Evolutionary conservation across 2,797 vertebrate species (phyloP).

Genomic region (Falco novaeseelandiae): DNA sequence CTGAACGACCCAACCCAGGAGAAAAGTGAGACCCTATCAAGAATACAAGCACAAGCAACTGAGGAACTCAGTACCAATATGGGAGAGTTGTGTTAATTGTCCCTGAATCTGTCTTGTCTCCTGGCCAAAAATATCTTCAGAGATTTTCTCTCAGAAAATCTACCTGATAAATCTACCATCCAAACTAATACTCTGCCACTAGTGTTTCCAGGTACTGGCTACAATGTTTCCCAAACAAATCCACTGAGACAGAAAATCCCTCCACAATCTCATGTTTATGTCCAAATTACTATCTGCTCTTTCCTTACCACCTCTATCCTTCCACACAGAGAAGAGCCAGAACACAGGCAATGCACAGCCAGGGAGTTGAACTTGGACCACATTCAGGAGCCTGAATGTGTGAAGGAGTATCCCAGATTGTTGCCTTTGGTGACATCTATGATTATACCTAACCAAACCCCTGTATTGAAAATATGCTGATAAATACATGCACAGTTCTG

Average conservation of each 20-base stretch:
- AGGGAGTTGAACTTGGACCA: neutral
- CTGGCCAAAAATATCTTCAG: neutral
- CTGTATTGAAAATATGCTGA: neutral
- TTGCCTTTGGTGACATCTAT: neutral
- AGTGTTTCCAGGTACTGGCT: neutral
- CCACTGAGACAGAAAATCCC: neutral
- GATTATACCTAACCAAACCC: neutral
- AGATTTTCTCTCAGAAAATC: neutral
- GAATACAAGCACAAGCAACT: neutral
- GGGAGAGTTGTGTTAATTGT: neutral
- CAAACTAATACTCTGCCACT: neutral
- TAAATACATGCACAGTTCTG: neutral
- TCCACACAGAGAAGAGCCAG: neutral
- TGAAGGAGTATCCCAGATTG: neutral
- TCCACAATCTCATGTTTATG: neutral
- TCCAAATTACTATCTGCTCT: neutral
- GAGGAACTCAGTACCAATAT: neutral
- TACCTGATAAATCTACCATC: neutral
- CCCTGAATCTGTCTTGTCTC: neutral
- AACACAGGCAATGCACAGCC: rapidly evolving
- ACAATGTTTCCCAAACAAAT: neutral
- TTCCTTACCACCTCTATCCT: neutral
- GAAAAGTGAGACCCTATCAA: neutral
- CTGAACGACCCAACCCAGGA: neutral
- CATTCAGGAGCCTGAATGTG: neutral